Evolutionary conservation across 2,113 vertebrate species (phyloP).

Genomic region (Hucho hucho): DNA sequence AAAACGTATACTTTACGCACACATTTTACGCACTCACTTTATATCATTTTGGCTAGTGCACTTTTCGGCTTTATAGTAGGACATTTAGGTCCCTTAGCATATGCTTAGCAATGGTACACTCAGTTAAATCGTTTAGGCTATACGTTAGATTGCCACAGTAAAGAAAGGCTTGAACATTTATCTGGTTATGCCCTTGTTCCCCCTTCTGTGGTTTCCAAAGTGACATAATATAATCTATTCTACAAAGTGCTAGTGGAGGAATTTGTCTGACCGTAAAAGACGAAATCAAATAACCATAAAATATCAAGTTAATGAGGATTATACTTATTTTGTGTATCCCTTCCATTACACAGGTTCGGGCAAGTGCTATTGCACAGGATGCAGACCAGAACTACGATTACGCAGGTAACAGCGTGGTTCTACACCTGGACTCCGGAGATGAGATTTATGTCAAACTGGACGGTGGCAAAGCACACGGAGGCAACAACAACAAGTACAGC

Average conservation of each 20-base stretch:
- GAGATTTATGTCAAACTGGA: slow-evolving; percentile 94
- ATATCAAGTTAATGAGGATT: too few relatives aligned
- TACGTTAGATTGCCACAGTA: too few relatives aligned
- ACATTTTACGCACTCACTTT: background rate
- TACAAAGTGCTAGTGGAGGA: too few relatives aligned
- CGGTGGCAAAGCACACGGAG: slow-evolving; percentile 91
- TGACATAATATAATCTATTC: too few relatives aligned
- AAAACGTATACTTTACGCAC: background rate
- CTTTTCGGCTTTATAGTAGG: background rate
- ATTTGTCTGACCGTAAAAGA: too few relatives aligned
- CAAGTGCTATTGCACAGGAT: slow-evolving; percentile 92
- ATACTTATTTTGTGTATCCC: background rate
- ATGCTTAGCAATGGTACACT: background rate
- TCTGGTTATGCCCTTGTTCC: too few relatives aligned
- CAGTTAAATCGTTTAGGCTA: too few relatives aligned
- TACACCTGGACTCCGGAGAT: slow-evolving; percentile 91
- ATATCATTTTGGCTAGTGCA: background rate
- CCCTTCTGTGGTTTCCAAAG: too few relatives aligned
- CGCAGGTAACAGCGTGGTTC: slow-evolving; percentile 92
- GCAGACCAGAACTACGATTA: slow-evolving; percentile 96
- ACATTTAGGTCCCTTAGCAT: too few relatives aligned
- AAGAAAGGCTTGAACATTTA: too few relatives aligned
- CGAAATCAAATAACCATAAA: too few relatives aligned
- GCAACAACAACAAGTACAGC: slow-evolving; percentile 97
- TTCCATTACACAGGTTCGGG: slow-evolving; percentile 77